These are phyloP conservation scores for Okapia johnstoni DNA, from an alignment of 2,113 vertebrate genomes.

Conservation along the genomic window DNA sequence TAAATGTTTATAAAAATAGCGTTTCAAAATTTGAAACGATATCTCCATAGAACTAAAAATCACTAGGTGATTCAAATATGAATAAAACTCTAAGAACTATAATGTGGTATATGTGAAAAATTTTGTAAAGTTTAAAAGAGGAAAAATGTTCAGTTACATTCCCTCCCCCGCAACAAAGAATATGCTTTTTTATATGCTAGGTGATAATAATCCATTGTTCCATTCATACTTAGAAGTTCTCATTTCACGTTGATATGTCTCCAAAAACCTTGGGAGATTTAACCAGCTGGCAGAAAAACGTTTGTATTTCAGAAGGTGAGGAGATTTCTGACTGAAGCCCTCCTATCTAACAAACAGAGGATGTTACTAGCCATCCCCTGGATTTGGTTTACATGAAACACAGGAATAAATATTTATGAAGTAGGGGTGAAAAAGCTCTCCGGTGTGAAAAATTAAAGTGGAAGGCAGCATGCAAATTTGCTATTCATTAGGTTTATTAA, in stretches of 20 bases:
- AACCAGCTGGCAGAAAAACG: not conserved
- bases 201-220: not conserved
- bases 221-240: not conserved
- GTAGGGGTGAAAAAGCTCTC: not conserved
- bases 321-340: not conserved
- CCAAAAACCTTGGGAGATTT: not conserved
- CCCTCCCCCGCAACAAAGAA: not conserved
- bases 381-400: not conserved
- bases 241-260: not conserved
- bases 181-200: not conserved
- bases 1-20: not conserved
- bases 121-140: not conserved
- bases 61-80: not conserved
- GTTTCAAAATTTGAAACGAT: not conserved
- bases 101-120: not conserved
- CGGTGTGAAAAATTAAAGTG: not conserved
- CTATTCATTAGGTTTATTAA: not conserved
- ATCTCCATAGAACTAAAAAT: conserved; percentile 2
- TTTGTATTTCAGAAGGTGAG: not conserved
- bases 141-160: not conserved
- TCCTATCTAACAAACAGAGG: not conserved
- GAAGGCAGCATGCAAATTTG: not conserved
- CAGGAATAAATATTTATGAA: not conserved
- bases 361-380: not conserved
- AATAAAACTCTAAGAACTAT: not conserved